Evolutionary conservation across 2,888 invertebrate species (phyloP).

Genomic region (Mantis religiosa): DNA sequence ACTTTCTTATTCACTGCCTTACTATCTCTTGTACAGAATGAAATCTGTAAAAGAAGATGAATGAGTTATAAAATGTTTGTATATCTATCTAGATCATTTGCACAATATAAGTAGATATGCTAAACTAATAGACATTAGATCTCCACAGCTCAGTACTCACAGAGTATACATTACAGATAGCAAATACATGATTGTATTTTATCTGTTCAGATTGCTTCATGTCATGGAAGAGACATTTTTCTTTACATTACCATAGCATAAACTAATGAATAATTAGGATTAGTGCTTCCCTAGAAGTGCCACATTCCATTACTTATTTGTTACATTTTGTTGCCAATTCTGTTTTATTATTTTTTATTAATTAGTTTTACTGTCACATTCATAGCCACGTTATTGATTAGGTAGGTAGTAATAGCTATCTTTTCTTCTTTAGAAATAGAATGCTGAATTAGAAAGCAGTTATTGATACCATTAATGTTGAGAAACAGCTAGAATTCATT

Average conservation of each 20-base stretch:
- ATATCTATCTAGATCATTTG: neutral
- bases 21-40: neutral
- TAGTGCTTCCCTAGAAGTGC: neutral
- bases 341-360: neutral
- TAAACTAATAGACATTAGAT: neutral
- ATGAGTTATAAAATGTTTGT: neutral
- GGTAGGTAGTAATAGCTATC: neutral
- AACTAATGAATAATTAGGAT: neutral
- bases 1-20: neutral
- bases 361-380: neutral
- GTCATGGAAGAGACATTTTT: no score
- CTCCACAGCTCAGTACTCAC: no score
- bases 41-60: neutral
- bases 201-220: neutral
- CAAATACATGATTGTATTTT: neutral
- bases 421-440: neutral
- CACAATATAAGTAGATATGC: neutral
- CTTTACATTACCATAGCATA: neutral
- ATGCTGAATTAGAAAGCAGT: neutral
- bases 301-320: neutral
- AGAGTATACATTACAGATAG: neutral
- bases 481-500: neutral
- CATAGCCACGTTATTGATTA: neutral
- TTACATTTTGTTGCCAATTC: neutral
- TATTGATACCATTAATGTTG: neutral